Base-by-base conservation (phyloP, 1,140 invertebrate species). In the Vanessa atalanta region DNA sequence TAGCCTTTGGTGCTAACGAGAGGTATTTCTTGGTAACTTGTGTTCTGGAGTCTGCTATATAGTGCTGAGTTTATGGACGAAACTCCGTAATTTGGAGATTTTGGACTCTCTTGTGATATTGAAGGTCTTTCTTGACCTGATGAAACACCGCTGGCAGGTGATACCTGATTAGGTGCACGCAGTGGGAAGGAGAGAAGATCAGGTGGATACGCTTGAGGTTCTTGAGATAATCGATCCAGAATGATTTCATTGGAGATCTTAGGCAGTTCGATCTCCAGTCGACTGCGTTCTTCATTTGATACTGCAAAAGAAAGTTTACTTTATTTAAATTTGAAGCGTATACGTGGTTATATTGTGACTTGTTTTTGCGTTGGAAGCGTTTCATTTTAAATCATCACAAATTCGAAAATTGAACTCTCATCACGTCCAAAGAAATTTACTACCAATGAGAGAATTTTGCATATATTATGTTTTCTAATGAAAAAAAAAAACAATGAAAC, bases 121-220 rank as follows among this genome's bases (percentile, higher is more conserved):
- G 92, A 47, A 11, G 65, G n/a, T 63, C 73, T 93, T 26, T 86
- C 84, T 67, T 87, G 83, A 11, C 95, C 94, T 37, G 95, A 95
- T 2, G 95, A 95, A 12, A 95, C 94, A 15, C 95, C 95, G 76
- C 95, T 95, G 47, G 94, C 94, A 48, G 96, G 95, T 9, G 95
- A 96, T 8, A 95, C 93, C 74, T 95, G 95, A 31, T 81, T 79
- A 13, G 76, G 75, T 31, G 93, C 90, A 77, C 95, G 85, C 47
- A 95, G 88, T 66, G 96, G 96, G 75, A 97, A 96, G 1, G 97
- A 95, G 26, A 98, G 89, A 47, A 98, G 92, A 81, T 98, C 97
- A 3, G 97, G 97, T 20, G 97, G 97, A 81, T 96, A 96, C 37
- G 93, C 87, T 71, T 93, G 90, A 23, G 89, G 82, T 31, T 93